Base-by-base conservation (phyloP, 2,113 vertebrate genomes). In the Triplophysa siluroides region DNA sequence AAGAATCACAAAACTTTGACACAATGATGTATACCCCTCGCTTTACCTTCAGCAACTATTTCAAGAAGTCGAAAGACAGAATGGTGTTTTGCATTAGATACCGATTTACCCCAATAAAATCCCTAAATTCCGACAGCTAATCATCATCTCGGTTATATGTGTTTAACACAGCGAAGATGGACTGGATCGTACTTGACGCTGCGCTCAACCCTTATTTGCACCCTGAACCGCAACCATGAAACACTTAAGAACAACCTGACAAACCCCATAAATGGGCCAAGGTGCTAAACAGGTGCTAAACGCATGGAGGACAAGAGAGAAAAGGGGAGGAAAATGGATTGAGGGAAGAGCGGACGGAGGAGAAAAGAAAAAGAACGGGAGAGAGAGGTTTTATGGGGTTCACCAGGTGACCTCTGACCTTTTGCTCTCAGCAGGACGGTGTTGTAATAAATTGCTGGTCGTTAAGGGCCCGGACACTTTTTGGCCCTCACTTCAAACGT, bases 401-500 rank as follows among this genome's bases (percentile, higher is more conserved):
- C 85, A 88, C 71, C 50, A 71, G 82, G 83, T 88, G 85, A 89
- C 85, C 86, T 83, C 83, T 81, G 78, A 92, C 91, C 90, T 88
- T 86, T 88, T 83, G 21, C 90, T 90, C 87, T 78, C 69, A 61
- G 86, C 81, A 85, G 84, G 89, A 90, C 43, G 26, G 84, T 83
- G 88, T 83, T 84, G 89, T 88, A 86, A 90, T 94, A 93, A 93
- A 93, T 93, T 86, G 70, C 78, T 19, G 81, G 89, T 92, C 38
- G 87, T 94, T 94, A 93, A 91, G 91, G 83, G 81, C 85, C 87
- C 72, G 83, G 90, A 92, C 92, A 90, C 88, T 83, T 91, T 89
- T 87, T 92, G 92, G 92, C 90, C 86, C 64, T 60, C 66, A 88
- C 91, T 90, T 94, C 92, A 93, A 94, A 92, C 85, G 87, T 69